Evolutionary conservation across 2,797 vertebrate genomes (phyloP), one percentile per base, ranked within the genome.

Genomic region (Catostomus latipinnis): DNA sequence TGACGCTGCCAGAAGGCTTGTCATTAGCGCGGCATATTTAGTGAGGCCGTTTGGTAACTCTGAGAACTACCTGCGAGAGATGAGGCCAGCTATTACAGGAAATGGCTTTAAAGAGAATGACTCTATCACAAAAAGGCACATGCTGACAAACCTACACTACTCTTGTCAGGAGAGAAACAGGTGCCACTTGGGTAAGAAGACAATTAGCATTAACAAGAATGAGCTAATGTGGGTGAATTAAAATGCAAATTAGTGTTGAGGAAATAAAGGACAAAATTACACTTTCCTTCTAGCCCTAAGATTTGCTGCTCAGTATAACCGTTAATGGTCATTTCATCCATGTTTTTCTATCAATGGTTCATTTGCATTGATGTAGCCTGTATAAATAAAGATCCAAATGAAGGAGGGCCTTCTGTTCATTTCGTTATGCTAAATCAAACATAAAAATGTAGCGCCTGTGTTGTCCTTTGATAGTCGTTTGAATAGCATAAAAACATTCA

Each of bases 201-300:
- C 91, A 91, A 93, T 93, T 92, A 93, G 89, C 89, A 83, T 78
- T 71, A 71, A 91, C 84, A 86, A 85, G 84, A 83, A 88, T 84
- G 81, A 81, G 89, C 86, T 87, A 88, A 88, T 86, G 85, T 87
- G 81, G 85, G 83, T 86, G 90, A 92, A 93, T 92, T 92, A 91
- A 92, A 93, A 93, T 94, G 92, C 91, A 91, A 94, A 94, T 94
- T 90, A 90, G 90, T 1, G 9, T 8, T 34, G 60, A 56, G 60
- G 13, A 78, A 71, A 71, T 62, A 77, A 70, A 6, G 58, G 54
- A 70, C 8, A 1, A 70, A 5, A 78, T 71, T 14, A 71, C 54
- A n/a, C 34, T 56, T 60, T 22, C 50, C 45, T 57, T 43, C 52
- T 71, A 14, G 63, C 50, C 76, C 34, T 18, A 13, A 69, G 76